A percentile compares a stretch with the other conserved stretches of the same genome.
phyloP scores from a whole-genome alignment of 2,113 vertebrate genomes.

The Isichthys henryi region DNA sequence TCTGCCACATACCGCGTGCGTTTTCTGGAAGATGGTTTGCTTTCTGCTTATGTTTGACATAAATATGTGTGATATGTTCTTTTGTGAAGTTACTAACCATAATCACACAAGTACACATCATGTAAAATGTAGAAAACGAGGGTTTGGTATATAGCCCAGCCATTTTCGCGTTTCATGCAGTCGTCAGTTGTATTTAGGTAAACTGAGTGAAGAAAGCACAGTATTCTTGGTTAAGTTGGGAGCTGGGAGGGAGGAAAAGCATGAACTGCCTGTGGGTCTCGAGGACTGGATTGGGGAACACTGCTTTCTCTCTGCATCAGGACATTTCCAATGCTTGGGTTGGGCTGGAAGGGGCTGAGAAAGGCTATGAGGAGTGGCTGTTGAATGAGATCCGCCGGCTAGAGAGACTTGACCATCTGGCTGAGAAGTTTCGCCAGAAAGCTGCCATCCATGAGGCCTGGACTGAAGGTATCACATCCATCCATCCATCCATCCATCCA shows the following conservation, averaged over 20 bases:
- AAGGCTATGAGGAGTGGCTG: slow-evolving; percentile 96
- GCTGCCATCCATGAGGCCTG: slow-evolving; percentile 94
- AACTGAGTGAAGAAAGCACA: not conserved
- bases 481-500: not conserved
- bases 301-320: slow-evolving; percentile 44
- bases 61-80: not conserved
- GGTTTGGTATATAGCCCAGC: not conserved
- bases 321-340: slow-evolving; percentile 95
- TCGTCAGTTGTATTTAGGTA: not conserved
- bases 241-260: no score
- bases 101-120: not conserved
- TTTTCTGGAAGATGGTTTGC: not conserved
- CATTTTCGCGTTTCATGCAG: not conserved
- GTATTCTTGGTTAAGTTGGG: not conserved
- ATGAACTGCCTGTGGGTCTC: no score
- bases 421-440: slow-evolving; percentile 96
- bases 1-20: not conserved
- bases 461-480: slow-evolving; percentile 76
- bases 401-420: slow-evolving; percentile 92
- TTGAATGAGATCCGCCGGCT: slow-evolving; percentile 94
- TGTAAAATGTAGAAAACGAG: not conserved
- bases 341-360: slow-evolving; percentile 88
- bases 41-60: not conserved
- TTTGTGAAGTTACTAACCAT: not conserved
- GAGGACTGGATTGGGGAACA: no score